Percentiles rank a stretch among this genome's conserved stretches.
phyloP scores from a whole-genome alignment of 1,140 invertebrate genomes.

The Batillaria attramentaria region DNA sequence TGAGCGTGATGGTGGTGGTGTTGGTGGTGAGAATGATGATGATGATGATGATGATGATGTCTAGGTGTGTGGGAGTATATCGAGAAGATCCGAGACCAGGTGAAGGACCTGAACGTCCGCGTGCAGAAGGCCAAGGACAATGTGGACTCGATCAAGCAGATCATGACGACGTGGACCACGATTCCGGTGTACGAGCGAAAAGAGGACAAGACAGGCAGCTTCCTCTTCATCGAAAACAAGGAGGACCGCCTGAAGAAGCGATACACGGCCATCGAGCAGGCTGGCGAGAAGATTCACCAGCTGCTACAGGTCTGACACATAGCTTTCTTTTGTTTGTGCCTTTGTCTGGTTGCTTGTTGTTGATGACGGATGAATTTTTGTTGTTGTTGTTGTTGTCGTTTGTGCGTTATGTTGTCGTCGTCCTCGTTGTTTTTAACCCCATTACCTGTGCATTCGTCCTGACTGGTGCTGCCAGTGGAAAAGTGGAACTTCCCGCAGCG shows the following conservation, averaged over 20 bases:
- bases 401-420: no score
- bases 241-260: constrained; percentile 81
- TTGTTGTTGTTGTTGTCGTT: no score
- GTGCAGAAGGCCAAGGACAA: constrained; percentile 90
- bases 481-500: no score
- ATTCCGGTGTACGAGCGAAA: constrained; percentile 86
- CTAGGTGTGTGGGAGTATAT: constrained; percentile 86
- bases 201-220: constrained; percentile 88
- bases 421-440: no score
- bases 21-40: no score
- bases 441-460: no score
- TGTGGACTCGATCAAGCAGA: constrained; percentile 82
- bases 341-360: no score
- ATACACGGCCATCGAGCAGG: constrained; percentile 82
- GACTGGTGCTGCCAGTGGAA: no score
- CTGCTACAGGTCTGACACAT: constrained; percentile 76
- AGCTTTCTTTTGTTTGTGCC: no score
- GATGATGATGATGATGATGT: no score
- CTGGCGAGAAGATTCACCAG: constrained; percentile 81
- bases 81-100: constrained; percentile 81
- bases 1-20: no score
- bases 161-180: constrained; percentile 86
- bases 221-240: constrained; percentile 87
- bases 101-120: constrained; percentile 84
- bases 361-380: no score